Evolutionary conservation across 92 coral and sea anemone species (phyloP).

Genomic region (Phenganax subtilis): DNA sequence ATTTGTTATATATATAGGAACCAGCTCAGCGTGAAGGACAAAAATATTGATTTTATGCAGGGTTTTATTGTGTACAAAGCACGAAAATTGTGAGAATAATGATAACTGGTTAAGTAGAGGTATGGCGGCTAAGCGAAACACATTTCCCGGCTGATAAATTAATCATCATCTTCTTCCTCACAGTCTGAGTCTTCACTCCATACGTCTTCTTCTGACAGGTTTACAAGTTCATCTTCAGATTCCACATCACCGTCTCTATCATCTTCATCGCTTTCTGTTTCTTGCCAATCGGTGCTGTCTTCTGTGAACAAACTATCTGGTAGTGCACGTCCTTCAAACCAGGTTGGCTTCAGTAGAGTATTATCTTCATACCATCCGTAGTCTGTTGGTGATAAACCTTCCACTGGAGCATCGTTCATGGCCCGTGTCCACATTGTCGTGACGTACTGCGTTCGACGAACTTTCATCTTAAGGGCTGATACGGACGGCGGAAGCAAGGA

Average conservation of each 20-base stretch:
- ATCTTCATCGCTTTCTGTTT: not conserved
- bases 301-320: constrained; percentile 13
- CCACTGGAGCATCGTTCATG: not conserved
- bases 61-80: too few relatives aligned
- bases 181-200: not conserved
- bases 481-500: not conserved
- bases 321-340: constrained; percentile 5
- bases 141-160: not conserved
- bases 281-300: not conserved
- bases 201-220: not conserved
- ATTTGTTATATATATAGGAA: too few relatives aligned
- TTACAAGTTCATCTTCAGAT: not conserved
- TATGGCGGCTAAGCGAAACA: not conserved
- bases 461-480: not conserved
- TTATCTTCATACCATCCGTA: constrained; percentile 8
- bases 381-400: constrained; percentile 6
- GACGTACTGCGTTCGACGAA: constrained; percentile 19
- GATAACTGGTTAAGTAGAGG: not conserved
- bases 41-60: too few relatives aligned
- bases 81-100: not conserved
- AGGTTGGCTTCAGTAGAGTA: constrained; percentile 6
- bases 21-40: too few relatives aligned
- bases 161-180: constrained; percentile 6
- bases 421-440: constrained; percentile 12
- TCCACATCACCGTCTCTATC: not conserved